These are phyloP conservation scores for Phortica variegata DNA, from an alignment of 1,140 invertebrate genomes.

Conservation along the genomic window DNA sequence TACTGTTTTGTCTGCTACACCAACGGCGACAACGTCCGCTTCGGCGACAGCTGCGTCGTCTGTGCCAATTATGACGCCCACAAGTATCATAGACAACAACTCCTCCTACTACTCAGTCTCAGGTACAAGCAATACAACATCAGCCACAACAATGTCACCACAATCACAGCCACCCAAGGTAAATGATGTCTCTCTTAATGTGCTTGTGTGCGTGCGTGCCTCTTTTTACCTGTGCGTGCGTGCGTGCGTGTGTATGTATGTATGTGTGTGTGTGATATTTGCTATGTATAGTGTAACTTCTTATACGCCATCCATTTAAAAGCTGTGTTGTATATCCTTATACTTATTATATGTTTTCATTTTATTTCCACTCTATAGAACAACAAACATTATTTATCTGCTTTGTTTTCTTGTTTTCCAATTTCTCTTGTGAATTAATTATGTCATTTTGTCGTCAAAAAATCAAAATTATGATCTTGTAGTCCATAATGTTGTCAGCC, in stretches of 20 bases:
- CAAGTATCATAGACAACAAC: slow-evolving; percentile 10
- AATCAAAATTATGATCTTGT: too few species aligned
- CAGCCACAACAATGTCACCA: slow-evolving; percentile 32
- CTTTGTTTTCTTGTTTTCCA: too few species aligned
- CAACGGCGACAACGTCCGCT: slow-evolving; percentile 9
- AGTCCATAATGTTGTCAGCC: too few species aligned
- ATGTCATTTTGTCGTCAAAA: too few species aligned
- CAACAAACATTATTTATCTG: too few species aligned
- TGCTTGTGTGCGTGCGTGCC: slow-evolving; percentile 28
- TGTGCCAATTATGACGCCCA: slow-evolving; percentile 7
- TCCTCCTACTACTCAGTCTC: slow-evolving; percentile 25
- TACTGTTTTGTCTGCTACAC: slow-evolving; percentile 15
- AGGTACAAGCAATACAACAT: slow-evolving; percentile 12
- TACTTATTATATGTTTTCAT: too few species aligned
- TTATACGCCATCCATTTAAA: too few species aligned
- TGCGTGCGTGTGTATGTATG: not conserved
- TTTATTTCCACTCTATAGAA: too few species aligned
- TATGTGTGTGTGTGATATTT: not conserved
- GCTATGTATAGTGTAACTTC: not conserved
- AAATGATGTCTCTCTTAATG: slow-evolving; percentile 23
- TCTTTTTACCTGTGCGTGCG: not conserved
- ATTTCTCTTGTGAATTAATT: too few species aligned
- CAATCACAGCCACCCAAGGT: slow-evolving; percentile 46
- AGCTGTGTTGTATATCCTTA: too few species aligned
- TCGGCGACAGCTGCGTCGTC: slow-evolving; percentile 11